Percentiles rank a stretch among this genome's conserved stretches.
Conservation (phyloP, 2,888 invertebrate species). For the Pseudanteris insignis region DNA sequence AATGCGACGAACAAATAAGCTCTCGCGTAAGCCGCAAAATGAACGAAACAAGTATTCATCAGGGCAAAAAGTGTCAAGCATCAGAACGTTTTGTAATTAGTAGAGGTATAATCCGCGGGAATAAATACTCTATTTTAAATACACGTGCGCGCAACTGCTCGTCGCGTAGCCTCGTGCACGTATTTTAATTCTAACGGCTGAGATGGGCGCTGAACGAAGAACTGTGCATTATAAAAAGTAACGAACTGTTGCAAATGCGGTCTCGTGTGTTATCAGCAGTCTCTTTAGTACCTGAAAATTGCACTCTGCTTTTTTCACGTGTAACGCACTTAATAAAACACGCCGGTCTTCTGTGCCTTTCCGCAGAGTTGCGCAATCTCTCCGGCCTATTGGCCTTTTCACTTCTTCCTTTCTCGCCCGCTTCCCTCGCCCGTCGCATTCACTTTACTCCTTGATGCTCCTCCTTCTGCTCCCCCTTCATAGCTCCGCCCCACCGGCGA, state of each 20-base stretch:
- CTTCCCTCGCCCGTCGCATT: no score
- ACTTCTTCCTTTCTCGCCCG: no score
- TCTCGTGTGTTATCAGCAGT: slow-evolving; percentile 56
- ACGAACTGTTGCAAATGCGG: slow-evolving; percentile 54
- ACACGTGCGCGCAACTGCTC: slow-evolving; percentile 9
- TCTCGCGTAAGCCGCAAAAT: slow-evolving; percentile 26
- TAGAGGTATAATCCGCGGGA: slow-evolving; percentile 34
- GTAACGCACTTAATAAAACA: slow-evolving; percentile 65
- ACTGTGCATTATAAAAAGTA: slow-evolving; percentile 46
- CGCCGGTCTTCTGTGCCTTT: slow-evolving; percentile 49
- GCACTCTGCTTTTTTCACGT: slow-evolving; percentile 59
- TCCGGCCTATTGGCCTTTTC: slow-evolving; percentile 38
- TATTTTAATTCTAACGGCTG: slow-evolving; percentile 31
- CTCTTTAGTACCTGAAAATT: slow-evolving; percentile 64
- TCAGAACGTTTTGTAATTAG: slow-evolving; percentile 41
- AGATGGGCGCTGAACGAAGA: slow-evolving; percentile 37
- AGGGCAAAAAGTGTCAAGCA: slow-evolving; percentile 36
- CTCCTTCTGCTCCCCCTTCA: slow-evolving; percentile 48
- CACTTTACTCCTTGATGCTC: slow-evolving; percentile 38
- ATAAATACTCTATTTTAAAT: slow-evolving; percentile 41
- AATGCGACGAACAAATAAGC: slow-evolving; percentile 28
- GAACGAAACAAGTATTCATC: slow-evolving; percentile 40
- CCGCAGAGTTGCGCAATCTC: slow-evolving; percentile 37
- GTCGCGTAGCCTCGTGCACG: slow-evolving; percentile 12
- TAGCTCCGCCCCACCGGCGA: no score